Evolutionary conservation across 2,888 invertebrate genomes (phyloP).

Genomic region (Microplitis manilae): DNA sequence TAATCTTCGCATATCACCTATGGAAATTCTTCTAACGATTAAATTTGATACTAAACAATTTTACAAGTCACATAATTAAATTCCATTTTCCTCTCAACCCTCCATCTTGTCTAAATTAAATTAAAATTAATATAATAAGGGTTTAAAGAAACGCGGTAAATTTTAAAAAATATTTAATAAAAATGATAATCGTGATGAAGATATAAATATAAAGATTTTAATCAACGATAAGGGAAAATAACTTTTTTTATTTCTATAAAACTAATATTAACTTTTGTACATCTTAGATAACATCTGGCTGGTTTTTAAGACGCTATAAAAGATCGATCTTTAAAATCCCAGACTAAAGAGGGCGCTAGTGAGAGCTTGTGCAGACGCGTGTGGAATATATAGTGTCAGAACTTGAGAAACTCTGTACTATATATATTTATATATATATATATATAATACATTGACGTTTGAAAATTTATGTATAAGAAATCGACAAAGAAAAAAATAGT

Average conservation of each 20-base stretch:
- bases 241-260: neutral
- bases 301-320: neutral
- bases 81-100: neutral
- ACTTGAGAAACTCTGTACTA: neutral
- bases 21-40: neutral
- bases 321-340: neutral
- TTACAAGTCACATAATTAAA: neutral
- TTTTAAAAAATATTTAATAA: neutral
- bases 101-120: neutral
- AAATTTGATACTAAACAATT: neutral
- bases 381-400: neutral
- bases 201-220: conserved; percentile 1
- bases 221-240: neutral
- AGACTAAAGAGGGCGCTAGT: neutral
- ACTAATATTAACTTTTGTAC: conserved; percentile 1
- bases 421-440: too few relatives aligned
- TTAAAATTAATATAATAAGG: neutral
- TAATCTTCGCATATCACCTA: neutral
- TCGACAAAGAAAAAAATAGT: neutral
- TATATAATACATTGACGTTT: too few relatives aligned
- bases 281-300: neutral
- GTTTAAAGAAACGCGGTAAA: neutral
- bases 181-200: neutral
- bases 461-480: neutral
- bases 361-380: neutral